Percentiles rank a stretch among this genome's conserved stretches.
Evolutionary conservation across 2,888 invertebrate species (phyloP).

Genomic region (Limnephilus rhombicus): DNA sequence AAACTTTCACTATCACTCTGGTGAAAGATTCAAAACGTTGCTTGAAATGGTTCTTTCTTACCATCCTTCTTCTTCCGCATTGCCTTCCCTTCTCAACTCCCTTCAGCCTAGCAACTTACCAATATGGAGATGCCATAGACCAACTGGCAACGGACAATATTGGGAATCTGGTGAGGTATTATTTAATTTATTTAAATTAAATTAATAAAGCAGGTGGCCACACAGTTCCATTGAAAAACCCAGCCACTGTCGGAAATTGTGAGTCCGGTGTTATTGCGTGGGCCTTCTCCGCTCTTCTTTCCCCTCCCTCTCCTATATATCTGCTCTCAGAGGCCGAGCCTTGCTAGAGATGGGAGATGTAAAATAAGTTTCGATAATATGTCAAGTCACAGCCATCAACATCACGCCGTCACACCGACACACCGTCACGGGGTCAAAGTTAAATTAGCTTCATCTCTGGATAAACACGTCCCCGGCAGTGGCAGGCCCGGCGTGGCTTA

Average conservation of each 20-base stretch:
- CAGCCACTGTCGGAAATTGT: slow-evolving; percentile 14
- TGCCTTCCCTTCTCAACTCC: no score
- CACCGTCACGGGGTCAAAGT: slow-evolving; percentile 46
- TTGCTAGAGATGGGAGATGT: slow-evolving; percentile 47
- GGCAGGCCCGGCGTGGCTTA: slow-evolving; percentile 15
- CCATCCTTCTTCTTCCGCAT: no score
- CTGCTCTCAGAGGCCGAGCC: neutral
- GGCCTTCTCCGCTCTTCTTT: neutral
- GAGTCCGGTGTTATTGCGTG: slow-evolving; percentile 48
- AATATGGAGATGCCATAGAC: no score
- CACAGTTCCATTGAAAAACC: slow-evolving; percentile 3
- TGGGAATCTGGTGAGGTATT: no score
- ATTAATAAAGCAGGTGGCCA: neutral
- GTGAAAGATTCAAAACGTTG: no score
- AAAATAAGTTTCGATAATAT: slow-evolving; percentile 53
- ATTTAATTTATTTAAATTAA: neutral
- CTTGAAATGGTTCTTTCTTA: no score
- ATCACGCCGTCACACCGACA: slow-evolving; percentile 17
- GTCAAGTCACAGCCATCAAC: slow-evolving; percentile 50
- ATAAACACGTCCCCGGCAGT: slow-evolving; percentile 33
- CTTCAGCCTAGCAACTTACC: no score
- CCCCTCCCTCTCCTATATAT: neutral
- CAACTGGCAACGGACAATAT: no score
- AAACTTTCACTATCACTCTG: no score
- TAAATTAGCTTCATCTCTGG: slow-evolving; percentile 47